phyloP scores from a whole-genome alignment of 2,888 invertebrate genomes.

The Aleiodes alternator region DNA sequence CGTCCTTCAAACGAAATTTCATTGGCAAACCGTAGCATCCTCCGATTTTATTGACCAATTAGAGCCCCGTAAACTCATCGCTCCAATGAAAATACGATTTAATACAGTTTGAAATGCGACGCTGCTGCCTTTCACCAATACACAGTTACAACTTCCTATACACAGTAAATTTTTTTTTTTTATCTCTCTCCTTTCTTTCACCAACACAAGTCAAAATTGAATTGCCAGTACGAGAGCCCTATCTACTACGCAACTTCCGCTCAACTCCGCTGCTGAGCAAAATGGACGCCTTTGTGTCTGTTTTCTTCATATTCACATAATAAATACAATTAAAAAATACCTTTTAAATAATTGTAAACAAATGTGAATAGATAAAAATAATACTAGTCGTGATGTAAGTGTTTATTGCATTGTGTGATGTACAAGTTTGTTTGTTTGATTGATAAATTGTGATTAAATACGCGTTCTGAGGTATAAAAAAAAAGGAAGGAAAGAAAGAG shows the following conservation, averaged over 20 bases:
- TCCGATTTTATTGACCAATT: slow-evolving; percentile 10
- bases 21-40: slow-evolving; percentile 15
- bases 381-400: slow-evolving; percentile 59
- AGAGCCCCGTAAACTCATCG: neutral
- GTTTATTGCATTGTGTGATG: slow-evolving; percentile 57
- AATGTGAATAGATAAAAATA: neutral
- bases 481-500: slow-evolving; percentile 15
- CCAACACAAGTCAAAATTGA: slow-evolving; percentile 16
- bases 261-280: slow-evolving; percentile 72
- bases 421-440: slow-evolving; percentile 49
- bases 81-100: neutral
- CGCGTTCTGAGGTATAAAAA: slow-evolving; percentile 58
- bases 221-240: slow-evolving; percentile 48
- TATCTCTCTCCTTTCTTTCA: neutral
- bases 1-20: neutral
- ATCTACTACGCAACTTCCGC: slow-evolving; percentile 74
- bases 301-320: slow-evolving; percentile 73
- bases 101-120: slow-evolving; percentile 57
- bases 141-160: slow-evolving; percentile 50
- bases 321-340: slow-evolving; percentile 65
- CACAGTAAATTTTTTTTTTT: neutral
- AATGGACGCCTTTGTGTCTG: slow-evolving; percentile 76
- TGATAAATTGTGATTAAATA: slow-evolving; percentile 55
- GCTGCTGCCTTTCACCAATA: slow-evolving; percentile 58
- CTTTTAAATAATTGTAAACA: neutral